Conservation (phyloP, 2,113 vertebrate genomes). For the Amazona guildingii region DNA sequence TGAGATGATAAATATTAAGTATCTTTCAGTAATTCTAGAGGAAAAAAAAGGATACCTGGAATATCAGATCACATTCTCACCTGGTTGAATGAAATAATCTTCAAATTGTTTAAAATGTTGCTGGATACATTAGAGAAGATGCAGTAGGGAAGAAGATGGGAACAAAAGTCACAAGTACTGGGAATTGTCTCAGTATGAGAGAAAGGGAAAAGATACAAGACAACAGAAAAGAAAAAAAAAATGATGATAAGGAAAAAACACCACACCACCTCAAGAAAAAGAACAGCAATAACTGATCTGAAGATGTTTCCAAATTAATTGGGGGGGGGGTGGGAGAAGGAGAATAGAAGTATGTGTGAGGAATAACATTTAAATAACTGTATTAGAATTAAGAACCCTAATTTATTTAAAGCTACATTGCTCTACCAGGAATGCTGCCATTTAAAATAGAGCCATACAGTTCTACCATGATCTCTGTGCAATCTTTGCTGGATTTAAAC, state of each 20-base stretch:
- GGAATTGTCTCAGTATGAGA: not conserved
- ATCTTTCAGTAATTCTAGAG: not conserved
- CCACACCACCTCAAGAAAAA: not conserved
- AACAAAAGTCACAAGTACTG: not conserved
- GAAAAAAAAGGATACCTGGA: not conserved
- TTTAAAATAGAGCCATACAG: not conserved
- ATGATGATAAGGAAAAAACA: not conserved
- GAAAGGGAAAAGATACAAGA: not conserved
- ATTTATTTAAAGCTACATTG: not conserved
- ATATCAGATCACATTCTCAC: not conserved
- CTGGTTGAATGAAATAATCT: not conserved
- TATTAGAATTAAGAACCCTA: not conserved
- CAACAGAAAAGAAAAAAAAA: not conserved
- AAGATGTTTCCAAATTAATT: not conserved
- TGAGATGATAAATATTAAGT: not conserved
- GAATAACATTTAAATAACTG: not conserved
- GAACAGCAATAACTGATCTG: not conserved
- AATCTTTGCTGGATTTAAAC: not conserved
- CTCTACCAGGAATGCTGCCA: not conserved
- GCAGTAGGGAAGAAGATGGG: not conserved
- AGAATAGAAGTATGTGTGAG: not conserved
- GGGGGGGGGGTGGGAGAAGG: accelerated
- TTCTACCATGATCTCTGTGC: not conserved
- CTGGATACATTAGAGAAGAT: not conserved
- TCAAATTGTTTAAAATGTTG: not conserved